A percentile compares a stretch with the other conserved stretches of the same genome.
Conservation (phyloP, 2,113 vertebrate species). For the Cariama cristata region DNA sequence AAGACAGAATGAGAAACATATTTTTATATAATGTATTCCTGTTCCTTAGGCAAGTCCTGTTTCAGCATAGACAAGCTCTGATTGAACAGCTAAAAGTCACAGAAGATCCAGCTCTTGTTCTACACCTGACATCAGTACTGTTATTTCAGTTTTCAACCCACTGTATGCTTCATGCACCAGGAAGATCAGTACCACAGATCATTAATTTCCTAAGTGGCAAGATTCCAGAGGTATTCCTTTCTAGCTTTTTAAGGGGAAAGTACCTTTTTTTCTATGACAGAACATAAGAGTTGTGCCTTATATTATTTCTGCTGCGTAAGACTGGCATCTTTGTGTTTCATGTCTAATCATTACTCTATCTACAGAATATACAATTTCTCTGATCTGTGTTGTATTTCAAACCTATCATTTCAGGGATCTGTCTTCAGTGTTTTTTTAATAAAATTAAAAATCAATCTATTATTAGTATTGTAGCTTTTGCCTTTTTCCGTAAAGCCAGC, state of each 20-base stretch:
- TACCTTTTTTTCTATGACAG: background rate
- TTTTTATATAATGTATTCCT: background rate
- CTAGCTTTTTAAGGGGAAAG: background rate
- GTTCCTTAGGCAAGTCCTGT: constrained; percentile 86
- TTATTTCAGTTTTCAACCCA: constrained; percentile 90
- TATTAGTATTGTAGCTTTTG: background rate
- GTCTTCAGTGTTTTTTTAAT: background rate
- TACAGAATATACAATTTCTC: background rate
- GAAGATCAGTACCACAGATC: constrained; percentile 94
- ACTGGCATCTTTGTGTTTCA: background rate
- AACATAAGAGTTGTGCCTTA: background rate
- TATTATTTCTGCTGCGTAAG: background rate
- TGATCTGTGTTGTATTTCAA: background rate
- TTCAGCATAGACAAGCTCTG: constrained; percentile 91
- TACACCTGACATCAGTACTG: constrained; percentile 91
- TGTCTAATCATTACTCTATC: background rate
- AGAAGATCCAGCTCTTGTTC: constrained; percentile 91
- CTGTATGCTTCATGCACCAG: constrained; percentile 94
- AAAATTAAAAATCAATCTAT: background rate
- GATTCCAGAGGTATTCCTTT: constrained; percentile 84
- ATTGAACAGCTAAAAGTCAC: constrained; percentile 88
- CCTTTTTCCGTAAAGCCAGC: background rate
- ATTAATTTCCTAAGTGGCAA: constrained; percentile 84
- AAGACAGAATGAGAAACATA: background rate
- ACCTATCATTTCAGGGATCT: background rate